Conservation (phyloP, 2,888 invertebrate species). For the Dioctria linearis region DNA sequence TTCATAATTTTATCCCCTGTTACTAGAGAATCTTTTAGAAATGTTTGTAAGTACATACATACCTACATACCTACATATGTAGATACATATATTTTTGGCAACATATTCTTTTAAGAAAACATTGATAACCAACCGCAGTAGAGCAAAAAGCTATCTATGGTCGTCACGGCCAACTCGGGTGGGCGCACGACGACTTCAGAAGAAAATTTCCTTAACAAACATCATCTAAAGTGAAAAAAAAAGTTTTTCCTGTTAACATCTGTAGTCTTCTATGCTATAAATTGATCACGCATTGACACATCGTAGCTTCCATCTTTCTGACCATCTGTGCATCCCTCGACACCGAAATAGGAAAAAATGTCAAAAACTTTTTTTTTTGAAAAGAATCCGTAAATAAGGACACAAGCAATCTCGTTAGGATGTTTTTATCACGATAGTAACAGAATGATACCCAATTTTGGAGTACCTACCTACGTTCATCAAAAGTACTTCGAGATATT, state of each 20-base stretch:
- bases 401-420: slow-evolving; percentile 48
- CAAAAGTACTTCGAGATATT: slow-evolving; percentile 3
- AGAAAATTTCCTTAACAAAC: slow-evolving; percentile 29
- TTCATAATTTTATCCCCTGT: too few species aligned
- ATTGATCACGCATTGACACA: slow-evolving; percentile 50
- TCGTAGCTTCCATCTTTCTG: slow-evolving; percentile 38
- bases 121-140: too few species aligned
- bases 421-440: slow-evolving; percentile 17
- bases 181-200: slow-evolving; percentile 1
- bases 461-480: background rate
- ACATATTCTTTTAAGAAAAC: too few species aligned
- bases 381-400: slow-evolving; percentile 49
- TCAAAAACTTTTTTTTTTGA: slow-evolving; percentile 19
- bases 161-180: too few species aligned
- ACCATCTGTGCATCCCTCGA: slow-evolving; percentile 48
- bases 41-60: too few species aligned
- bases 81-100: too few species aligned
- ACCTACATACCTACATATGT: too few species aligned
- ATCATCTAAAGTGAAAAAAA: slow-evolving; percentile 14
- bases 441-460: slow-evolving; percentile 38
- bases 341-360: background rate
- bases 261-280: slow-evolving; percentile 43
- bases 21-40: too few species aligned
- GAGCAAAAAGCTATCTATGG: too few species aligned
- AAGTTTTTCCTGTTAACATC: slow-evolving; percentile 44